Evolutionary conservation across 2,113 vertebrate species (phyloP), one percentile per base, ranked within the genome.

Genomic region (Seriola aureovittata): DNA sequence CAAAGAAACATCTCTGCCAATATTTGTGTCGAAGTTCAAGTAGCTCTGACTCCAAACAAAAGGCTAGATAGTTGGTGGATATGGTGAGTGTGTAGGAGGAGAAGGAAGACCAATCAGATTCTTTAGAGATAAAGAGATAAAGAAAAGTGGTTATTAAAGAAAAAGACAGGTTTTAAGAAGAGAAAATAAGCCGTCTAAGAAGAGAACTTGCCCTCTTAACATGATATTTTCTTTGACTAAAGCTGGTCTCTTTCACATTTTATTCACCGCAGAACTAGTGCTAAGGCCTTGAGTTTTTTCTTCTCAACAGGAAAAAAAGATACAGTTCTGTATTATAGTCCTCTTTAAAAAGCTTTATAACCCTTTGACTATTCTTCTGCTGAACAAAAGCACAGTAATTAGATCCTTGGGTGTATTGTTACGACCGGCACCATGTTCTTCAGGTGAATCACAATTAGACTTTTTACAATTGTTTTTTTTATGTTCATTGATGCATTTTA

Each of bases 371-470:
- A 5, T 11, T 21, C 21, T 60, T 50, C 40, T 65, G 13, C 25
- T 32, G 65, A 54, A 63, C 23, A 72, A 62, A 78, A 17, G 16
- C n/a, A 40, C 13, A 52, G 6, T 63, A 59, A 69, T 69, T 29
- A 63, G 17, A 52, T 63, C 40, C 8, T 12, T 9, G 7, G 6
- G 29, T 72, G 48, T 63, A 4, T 64, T 52, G 34, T 64, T 48
- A 59, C 2, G 36, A 8, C 21, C 9, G 21, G 52, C 8, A 55
- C n/a, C 52, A 23, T 23, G 19, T n/a, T 23, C 52, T 65, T 23
- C 8, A 34, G 42, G 48, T 34, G 36, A n/a, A 32, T 36, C 3
- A 48, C 17, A 21, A 10, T 52, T 36, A 36, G 34, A 5, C 34
- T 36, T 36, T 36, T 36, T 36, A 36, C 34, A 36, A 6, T 36